These are phyloP conservation scores for Polypedilum vanderplanki DNA, from an alignment of 1,140 invertebrate genomes.

Conservation along the genomic window DNA sequence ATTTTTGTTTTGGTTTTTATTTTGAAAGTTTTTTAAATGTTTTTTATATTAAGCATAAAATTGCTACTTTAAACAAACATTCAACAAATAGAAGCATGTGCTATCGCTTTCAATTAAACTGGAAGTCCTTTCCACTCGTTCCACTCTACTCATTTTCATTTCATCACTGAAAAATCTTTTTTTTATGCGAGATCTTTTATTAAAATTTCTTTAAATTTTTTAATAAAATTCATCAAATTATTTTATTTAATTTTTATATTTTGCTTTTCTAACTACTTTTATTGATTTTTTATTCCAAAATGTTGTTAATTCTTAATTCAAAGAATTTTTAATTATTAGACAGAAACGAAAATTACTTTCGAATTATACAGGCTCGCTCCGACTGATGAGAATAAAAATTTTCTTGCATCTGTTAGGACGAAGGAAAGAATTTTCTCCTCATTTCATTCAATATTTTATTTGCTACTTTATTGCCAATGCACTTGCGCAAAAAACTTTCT, in stretches of 20 bases:
- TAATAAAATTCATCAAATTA: not conserved
- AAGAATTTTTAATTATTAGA: not conserved
- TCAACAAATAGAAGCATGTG: constrained; percentile 12
- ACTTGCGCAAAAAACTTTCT: not conserved
- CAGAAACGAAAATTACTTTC: not conserved
- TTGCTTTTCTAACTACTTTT: not conserved
- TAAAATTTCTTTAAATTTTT: not conserved
- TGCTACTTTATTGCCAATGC: not conserved
- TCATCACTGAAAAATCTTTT: not conserved
- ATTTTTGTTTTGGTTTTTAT: no score
- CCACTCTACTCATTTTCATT: not conserved
- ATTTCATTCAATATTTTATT: not conserved
- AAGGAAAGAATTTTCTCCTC: not conserved
- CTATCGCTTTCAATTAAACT: not conserved
- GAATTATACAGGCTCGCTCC: not conserved
- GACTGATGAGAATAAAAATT: not conserved
- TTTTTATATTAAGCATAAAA: no score
- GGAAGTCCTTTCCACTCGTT: not conserved
- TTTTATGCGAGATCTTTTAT: not conserved
- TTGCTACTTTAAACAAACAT: not conserved
- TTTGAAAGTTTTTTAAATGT: no score
- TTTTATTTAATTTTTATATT: not conserved
- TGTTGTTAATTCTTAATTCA: not conserved
- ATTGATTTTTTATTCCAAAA: not conserved
- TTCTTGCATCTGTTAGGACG: not conserved